A percentile compares a stretch with the other conserved stretches of the same genome.
phyloP scores from a whole-genome alignment of 2,113 vertebrate genomes.

The Raja brachyura region DNA sequence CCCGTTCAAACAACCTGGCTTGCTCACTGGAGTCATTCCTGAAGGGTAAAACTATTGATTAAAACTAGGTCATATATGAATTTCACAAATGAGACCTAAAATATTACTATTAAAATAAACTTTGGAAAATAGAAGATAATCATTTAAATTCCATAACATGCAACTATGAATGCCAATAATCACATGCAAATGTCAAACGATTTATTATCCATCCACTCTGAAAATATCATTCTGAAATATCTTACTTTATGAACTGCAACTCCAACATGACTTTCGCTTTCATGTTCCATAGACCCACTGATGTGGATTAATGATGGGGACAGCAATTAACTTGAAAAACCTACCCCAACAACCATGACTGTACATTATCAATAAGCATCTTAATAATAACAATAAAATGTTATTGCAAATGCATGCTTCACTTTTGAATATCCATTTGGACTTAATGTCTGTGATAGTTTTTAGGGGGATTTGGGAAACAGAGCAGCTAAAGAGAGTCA shows the following conservation, averaged over 20 bases:
- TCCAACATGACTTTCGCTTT: neutral
- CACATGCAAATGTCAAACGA: neutral
- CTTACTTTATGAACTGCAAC: neutral
- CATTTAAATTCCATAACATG: neutral
- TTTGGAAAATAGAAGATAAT: neutral
- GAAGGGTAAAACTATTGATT: neutral
- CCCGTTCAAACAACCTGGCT: neutral
- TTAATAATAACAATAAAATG: neutral
- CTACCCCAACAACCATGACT: no score
- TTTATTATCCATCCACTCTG: neutral
- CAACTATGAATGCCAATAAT: neutral
- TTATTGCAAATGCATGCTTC: neutral
- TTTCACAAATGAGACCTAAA: neutral
- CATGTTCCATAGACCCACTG: neutral
- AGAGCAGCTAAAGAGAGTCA: no score
- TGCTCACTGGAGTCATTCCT: conserved; percentile 17
- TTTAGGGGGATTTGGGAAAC: neutral
- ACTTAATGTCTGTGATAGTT: neutral
- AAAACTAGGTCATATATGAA: neutral
- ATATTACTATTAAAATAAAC: neutral
- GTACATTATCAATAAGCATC: no score
- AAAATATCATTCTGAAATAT: neutral
- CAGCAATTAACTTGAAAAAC: no score
- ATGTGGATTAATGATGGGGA: no score
- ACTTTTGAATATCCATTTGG: neutral